phyloP scores from a whole-genome alignment of 2,113 vertebrate species.

The Dendropsophus ebraccatus region DNA sequence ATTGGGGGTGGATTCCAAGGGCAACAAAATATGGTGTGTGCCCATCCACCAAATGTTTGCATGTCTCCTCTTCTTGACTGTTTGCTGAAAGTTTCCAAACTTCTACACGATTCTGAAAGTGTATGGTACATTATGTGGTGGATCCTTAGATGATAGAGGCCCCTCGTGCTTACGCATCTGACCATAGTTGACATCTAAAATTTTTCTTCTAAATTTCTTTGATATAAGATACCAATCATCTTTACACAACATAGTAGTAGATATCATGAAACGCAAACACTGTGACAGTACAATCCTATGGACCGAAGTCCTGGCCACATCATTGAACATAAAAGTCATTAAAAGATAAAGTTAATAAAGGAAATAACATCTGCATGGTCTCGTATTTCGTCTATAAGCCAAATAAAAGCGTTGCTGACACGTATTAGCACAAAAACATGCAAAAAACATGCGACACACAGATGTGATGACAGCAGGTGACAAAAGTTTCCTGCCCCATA shows the following conservation, averaged over 20 bases:
- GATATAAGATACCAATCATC: too few species aligned
- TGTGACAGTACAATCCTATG: not conserved
- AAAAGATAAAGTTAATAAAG: not conserved
- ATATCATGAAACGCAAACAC: not conserved
- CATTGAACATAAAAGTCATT: not conserved
- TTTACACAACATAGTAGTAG: not conserved
- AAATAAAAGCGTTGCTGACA: not conserved
- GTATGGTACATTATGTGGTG: not conserved
- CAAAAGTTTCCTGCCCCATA: not conserved
- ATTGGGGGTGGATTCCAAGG: too few species aligned
- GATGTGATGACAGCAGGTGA: slow-evolving; percentile 14
- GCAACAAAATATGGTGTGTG: too few species aligned
- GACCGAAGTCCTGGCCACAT: not conserved
- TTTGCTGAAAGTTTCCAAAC: too few species aligned
- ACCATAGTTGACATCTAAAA: not conserved
- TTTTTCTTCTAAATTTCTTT: not conserved
- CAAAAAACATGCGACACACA: slow-evolving; percentile 15
- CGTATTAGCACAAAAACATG: not conserved
- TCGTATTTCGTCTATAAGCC: not conserved
- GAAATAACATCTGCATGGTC: not conserved
- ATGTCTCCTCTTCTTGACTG: too few species aligned
- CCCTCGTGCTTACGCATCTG: not conserved
- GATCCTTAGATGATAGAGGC: not conserved
- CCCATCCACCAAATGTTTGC: too few species aligned
- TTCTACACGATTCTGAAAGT: not conserved